Evolutionary conservation across 2,113 vertebrate species (phyloP).

Genomic region (Atractosteus spatula): DNA sequence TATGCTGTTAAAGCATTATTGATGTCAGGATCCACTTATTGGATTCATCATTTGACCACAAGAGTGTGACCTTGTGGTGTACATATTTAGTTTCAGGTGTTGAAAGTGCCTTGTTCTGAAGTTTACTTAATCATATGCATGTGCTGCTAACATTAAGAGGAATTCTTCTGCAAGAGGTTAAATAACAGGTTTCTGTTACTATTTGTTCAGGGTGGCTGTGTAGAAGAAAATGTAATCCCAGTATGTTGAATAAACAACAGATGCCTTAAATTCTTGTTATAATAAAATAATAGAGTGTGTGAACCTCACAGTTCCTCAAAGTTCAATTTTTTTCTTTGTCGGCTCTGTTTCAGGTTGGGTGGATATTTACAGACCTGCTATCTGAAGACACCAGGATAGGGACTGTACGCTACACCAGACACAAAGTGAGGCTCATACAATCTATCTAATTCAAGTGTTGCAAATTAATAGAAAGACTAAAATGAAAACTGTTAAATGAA

Average conservation of each 20-base stretch:
- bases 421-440: constrained; percentile 71
- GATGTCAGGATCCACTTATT: not conserved
- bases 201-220: not conserved
- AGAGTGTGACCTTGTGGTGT: too few species aligned
- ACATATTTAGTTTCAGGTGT: not conserved
- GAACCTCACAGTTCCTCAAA: not conserved
- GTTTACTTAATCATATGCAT: too few species aligned
- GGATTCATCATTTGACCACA: too few species aligned
- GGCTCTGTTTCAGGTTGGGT: constrained; percentile 76
- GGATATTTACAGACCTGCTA: constrained; percentile 96
- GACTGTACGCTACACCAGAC: constrained; percentile 88
- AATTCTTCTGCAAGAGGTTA: not conserved
- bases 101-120: too few species aligned
- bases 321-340: not conserved
- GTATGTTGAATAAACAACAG: not conserved
- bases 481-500: too few species aligned
- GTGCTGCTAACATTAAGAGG: too few species aligned
- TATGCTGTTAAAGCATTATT: not conserved
- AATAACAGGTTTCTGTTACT: not conserved
- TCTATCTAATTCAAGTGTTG: constrained; percentile 3
- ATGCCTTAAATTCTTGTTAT: not conserved
- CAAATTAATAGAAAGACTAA: not conserved
- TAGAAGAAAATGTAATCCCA: not conserved
- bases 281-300: not conserved
- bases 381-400: constrained; percentile 96